Conservation (phyloP, 2,797 vertebrate species). For the Saxicola maurus region DNA sequence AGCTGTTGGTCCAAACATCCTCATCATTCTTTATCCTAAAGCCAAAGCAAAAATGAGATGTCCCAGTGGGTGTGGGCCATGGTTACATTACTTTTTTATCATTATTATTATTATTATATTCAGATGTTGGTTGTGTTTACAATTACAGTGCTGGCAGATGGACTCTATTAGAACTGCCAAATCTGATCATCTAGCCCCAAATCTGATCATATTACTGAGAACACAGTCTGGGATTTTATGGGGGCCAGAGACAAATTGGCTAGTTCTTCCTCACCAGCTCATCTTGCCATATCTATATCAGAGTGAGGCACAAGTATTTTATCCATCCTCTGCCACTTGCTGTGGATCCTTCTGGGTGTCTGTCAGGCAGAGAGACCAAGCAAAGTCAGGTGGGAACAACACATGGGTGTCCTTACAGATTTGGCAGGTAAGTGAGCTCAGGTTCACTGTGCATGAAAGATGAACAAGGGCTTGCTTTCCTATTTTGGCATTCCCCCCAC, state of each 20-base stretch:
- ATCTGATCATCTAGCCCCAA: constrained; percentile 21
- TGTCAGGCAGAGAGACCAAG: not conserved
- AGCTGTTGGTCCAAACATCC: constrained; percentile 50
- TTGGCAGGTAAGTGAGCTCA: not conserved
- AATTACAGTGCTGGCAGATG: constrained; percentile 44
- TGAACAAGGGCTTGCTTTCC: not conserved
- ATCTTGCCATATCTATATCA: not conserved
- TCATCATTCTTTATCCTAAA: constrained; percentile 49
- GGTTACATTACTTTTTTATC: constrained; percentile 43
- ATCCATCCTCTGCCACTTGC: not conserved
- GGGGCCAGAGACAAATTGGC: not conserved
- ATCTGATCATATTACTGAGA: constrained; percentile 40
- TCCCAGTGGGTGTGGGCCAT: constrained; percentile 40
- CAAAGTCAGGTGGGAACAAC: not conserved
- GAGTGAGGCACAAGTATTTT: not conserved
- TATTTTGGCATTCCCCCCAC: not conserved
- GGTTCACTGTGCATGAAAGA: not conserved
- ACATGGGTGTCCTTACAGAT: rapidly evolving
- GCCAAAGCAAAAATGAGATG: constrained; percentile 33
- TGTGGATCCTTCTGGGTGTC: not conserved
- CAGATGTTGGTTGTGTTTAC: constrained; percentile 56
- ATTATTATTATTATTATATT: constrained; percentile 47
- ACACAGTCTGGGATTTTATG: constrained; percentile 31
- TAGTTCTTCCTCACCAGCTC: not conserved
- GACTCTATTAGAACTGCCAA: constrained; percentile 21